These are phyloP conservation scores for Xerus rutilus DNA, from an alignment of 2,797 vertebrate species.

Conservation along the genomic window DNA sequence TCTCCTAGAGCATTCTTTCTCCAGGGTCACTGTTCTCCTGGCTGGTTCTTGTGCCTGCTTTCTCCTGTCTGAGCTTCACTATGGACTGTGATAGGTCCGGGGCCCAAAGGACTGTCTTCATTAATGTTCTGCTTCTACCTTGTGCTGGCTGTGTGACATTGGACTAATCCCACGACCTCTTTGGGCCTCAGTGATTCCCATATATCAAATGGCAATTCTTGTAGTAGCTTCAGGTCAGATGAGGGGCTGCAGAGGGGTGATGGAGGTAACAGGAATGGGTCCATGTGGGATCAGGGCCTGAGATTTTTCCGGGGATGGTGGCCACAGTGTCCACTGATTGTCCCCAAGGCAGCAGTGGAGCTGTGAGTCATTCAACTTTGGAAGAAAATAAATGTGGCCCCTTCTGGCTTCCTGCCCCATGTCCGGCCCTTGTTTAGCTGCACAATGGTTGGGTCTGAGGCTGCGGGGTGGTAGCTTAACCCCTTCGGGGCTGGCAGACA, in stretches of 20 bases:
- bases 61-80: neutral
- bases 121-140: neutral
- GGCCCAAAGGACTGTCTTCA: neutral
- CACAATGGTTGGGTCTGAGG: slow-evolving; percentile 75
- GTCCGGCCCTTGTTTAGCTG: slow-evolving; percentile 79
- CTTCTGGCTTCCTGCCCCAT: slow-evolving; percentile 86
- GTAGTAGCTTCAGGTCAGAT: neutral
- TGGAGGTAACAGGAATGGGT: neutral
- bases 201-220: neutral
- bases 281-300: rapidly evolving
- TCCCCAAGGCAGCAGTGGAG: neutral
- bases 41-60: neutral
- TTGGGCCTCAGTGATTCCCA: neutral
- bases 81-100: neutral
- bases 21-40: neutral
- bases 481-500: neutral
- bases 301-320: neutral
- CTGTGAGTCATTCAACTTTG: slow-evolving; percentile 77
- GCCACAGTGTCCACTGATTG: neutral
- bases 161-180: neutral
- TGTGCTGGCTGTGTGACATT: neutral
- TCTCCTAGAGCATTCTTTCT: neutral
- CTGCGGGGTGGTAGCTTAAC: slow-evolving; percentile 64
- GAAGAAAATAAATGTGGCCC: slow-evolving; percentile 71
- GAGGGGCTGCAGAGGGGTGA: neutral